Evolutionary conservation across 2,888 invertebrate genomes (phyloP).

Genomic region (Brenthis daphne): DNA sequence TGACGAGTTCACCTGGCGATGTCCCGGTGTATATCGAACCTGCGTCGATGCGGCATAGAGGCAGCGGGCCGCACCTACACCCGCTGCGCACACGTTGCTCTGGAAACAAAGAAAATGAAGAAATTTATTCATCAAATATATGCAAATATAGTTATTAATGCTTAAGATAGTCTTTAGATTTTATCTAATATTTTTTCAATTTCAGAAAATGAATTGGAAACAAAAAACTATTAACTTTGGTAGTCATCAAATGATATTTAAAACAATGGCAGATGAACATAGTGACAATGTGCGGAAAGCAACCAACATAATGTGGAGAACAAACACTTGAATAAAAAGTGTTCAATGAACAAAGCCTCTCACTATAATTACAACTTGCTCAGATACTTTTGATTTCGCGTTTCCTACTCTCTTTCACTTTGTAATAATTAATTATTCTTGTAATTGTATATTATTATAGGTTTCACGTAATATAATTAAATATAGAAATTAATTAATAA

Average conservation of each 20-base stretch:
- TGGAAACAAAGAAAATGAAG: slow-evolving; percentile 49
- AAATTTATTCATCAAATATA: too few species aligned
- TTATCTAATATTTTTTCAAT: too few species aligned
- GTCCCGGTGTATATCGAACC: slow-evolving; percentile 85
- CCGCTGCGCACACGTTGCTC: slow-evolving; percentile 61
- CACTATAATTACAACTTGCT: slow-evolving; percentile 66
- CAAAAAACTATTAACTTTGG: background rate
- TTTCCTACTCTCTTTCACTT: slow-evolving; percentile 56
- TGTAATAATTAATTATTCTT: slow-evolving; percentile 36
- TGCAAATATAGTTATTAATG: too few species aligned
- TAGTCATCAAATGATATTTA: slow-evolving; percentile 14
- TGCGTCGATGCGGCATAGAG: slow-evolving; percentile 82
- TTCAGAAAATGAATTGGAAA: background rate
- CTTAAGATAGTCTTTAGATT: too few species aligned
- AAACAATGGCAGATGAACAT: slow-evolving; percentile 18
- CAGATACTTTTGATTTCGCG: slow-evolving; percentile 73
- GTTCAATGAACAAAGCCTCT: slow-evolving; percentile 65
- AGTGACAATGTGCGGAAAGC: slow-evolving; percentile 70
- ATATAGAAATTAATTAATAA: too few species aligned
- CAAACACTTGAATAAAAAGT: slow-evolving; percentile 56
- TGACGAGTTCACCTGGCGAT: slow-evolving; percentile 84
- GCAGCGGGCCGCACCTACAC: slow-evolving; percentile 54
- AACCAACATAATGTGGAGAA: slow-evolving; percentile 42
- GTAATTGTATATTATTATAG: slow-evolving; percentile 16
- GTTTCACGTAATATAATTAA: background rate